Evolutionary conservation across 2,888 invertebrate species (phyloP).

Genomic region (Agonopterix alstromeriana): DNA sequence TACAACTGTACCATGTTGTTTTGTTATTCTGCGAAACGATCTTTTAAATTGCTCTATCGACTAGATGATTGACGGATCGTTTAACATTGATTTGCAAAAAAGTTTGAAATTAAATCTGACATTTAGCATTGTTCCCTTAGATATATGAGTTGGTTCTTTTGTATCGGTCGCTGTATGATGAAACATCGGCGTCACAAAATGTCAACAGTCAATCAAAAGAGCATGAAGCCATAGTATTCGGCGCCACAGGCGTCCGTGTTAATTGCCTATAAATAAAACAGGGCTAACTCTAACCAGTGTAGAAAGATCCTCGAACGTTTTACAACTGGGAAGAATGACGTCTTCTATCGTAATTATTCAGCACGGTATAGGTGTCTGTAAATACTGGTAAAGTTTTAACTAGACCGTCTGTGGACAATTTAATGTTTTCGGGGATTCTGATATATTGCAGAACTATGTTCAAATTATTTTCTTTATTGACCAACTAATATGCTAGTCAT

Average conservation of each 20-base stretch:
- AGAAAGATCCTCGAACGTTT: slow-evolving; percentile 22
- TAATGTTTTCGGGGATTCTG: slow-evolving; percentile 11
- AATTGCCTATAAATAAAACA: slow-evolving; percentile 55
- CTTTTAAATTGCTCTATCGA: not conserved
- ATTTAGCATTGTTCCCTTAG: slow-evolving; percentile 3
- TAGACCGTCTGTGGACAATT: slow-evolving; percentile 7
- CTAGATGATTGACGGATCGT: not conserved
- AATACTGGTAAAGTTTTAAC: slow-evolving; percentile 7
- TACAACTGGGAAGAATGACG: slow-evolving; percentile 11
- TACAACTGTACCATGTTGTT: slow-evolving; percentile 10
- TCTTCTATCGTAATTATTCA: slow-evolving; percentile 4
- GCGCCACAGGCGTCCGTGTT: slow-evolving; percentile 36
- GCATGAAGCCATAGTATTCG: slow-evolving; percentile 33
- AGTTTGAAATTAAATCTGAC: slow-evolving; percentile 3
- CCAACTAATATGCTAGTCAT: not conserved
- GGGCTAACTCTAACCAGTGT: slow-evolving; percentile 19
- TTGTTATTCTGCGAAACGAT: not conserved
- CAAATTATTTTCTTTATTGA: not conserved
- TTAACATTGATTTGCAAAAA: not conserved
- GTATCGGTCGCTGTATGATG: slow-evolving; percentile 10
- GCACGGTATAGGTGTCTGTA: slow-evolving; percentile 8
- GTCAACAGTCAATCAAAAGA: slow-evolving; percentile 61
- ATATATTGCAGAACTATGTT: slow-evolving; percentile 2
- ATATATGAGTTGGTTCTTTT: slow-evolving; percentile 3
- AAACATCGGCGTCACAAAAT: slow-evolving; percentile 31